phyloP scores from a whole-genome alignment of 2,797 vertebrate species.

The Bovichtus diacanthus region DNA sequence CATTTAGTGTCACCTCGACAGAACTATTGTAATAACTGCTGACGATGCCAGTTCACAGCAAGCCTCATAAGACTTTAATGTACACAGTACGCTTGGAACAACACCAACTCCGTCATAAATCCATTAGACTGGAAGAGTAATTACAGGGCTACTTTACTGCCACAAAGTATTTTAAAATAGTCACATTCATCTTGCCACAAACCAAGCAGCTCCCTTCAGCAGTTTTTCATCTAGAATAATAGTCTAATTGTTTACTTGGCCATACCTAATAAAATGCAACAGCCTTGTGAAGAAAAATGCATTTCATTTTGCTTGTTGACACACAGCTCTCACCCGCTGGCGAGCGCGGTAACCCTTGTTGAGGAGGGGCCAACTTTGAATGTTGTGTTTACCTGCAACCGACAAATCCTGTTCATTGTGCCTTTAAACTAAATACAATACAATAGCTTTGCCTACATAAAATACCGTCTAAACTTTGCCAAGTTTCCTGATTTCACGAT shows the following conservation, averaged over 20 bases:
- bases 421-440: no score
- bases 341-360: no score
- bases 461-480: background rate
- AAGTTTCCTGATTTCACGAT: background rate
- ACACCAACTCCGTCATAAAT: slow-evolving; percentile 25
- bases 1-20: slow-evolving; percentile 1
- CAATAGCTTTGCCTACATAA: background rate
- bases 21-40: slow-evolving; percentile 21
- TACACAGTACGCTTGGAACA: background rate
- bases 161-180: slow-evolving; percentile 53
- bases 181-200: slow-evolving; percentile 56
- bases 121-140: slow-evolving; percentile 45
- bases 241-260: slow-evolving; percentile 10
- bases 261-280: background rate
- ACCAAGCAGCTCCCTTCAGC: slow-evolving; percentile 52
- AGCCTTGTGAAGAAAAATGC: background rate
- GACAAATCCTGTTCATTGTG: no score
- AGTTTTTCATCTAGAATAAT: slow-evolving; percentile 27
- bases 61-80: slow-evolving; percentile 1
- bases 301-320: background rate
- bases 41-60: slow-evolving; percentile 6
- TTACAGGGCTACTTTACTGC: slow-evolving; percentile 51
- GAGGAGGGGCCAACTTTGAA: no score
- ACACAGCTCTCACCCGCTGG: no score
- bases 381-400: no score